These are phyloP conservation scores for Drymodes brunneopygia DNA, from an alignment of 2,113 vertebrate species.

Conservation along the genomic window DNA sequence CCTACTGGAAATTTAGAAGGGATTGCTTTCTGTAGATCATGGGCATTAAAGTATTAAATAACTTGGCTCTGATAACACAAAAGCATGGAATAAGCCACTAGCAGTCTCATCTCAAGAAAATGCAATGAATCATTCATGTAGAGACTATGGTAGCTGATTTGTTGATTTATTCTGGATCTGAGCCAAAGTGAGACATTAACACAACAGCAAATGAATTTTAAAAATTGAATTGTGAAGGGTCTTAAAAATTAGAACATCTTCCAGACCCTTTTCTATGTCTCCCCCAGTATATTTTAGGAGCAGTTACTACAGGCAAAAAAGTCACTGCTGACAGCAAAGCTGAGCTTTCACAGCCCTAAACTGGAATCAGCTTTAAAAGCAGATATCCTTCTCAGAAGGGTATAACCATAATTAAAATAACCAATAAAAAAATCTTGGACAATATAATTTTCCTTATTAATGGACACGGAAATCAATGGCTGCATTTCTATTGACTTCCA, in stretches of 20 bases:
- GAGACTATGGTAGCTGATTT: background rate
- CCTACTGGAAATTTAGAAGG: background rate
- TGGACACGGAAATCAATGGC: background rate
- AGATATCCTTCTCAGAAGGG: background rate
- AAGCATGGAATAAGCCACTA: background rate
- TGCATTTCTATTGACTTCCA: background rate
- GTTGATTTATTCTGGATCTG: background rate
- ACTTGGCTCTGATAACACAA: background rate
- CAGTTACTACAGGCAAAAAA: background rate
- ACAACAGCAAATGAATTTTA: background rate
- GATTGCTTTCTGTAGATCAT: background rate
- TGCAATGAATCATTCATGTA: background rate
- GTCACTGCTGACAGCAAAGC: background rate
- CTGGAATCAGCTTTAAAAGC: background rate
- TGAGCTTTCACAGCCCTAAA: background rate
- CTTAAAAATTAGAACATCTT: background rate
- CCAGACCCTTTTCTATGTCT: background rate
- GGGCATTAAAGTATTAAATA: background rate
- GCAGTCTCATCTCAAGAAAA: background rate
- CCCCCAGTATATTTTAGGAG: background rate
- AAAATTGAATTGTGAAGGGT: background rate
- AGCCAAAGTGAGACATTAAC: background rate
- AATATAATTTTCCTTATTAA: background rate
- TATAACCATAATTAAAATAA: background rate
- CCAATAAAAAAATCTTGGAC: rapidly evolving